Evolutionary conservation across 2,113 vertebrate genomes (phyloP), one percentile per base, ranked within the genome.

Genomic region (Cynocephalus volans): DNA sequence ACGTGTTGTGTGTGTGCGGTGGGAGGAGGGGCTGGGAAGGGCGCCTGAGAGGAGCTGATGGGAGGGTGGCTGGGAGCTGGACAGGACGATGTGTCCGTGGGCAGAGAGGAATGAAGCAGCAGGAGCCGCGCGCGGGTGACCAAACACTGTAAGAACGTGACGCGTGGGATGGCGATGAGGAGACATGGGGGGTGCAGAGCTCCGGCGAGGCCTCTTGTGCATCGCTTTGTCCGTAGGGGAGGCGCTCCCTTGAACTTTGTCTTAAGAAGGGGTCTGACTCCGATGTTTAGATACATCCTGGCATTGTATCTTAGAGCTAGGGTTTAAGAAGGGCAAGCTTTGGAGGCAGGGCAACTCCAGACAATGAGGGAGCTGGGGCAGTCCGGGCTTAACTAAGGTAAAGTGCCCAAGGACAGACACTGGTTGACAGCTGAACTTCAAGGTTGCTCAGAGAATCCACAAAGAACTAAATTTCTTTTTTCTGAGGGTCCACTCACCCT

Each of bases 361-460:
- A 54, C 58, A 3, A 36, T 2, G 14, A 48, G 72, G 62, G 36
- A 41, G 18, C 36, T 12, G 36, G 36, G 58, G 54, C 36, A 24
- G 0, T 26, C 64, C 1, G 19, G 33, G 65, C 10, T 48, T n/a
- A 11, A 1, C 52, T 6, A 23, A 70, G 6, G 52, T 41, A 11
- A 15, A 56, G 70, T 9, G 24, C 48, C 67, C 1, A n/a, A 45
- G 26, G 65, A 23, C 50, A 3, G 28, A 45, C 60, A 23, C n/a
- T 0, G 56, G 28, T 58, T 5, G 54, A 13, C 72, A 26, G 62
- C 75, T 58, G 24, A 73, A 54, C 65, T 28, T 33, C 1, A 6
- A 3, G 19, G 21, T 41, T 87, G 58, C 88, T 56, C 8, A 31
- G 19, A 69, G 31, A 45, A 54, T 31, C 48, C 64, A 28, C 62